Conservation (phyloP, 2,113 vertebrate species). For the Morone saxatilis region DNA sequence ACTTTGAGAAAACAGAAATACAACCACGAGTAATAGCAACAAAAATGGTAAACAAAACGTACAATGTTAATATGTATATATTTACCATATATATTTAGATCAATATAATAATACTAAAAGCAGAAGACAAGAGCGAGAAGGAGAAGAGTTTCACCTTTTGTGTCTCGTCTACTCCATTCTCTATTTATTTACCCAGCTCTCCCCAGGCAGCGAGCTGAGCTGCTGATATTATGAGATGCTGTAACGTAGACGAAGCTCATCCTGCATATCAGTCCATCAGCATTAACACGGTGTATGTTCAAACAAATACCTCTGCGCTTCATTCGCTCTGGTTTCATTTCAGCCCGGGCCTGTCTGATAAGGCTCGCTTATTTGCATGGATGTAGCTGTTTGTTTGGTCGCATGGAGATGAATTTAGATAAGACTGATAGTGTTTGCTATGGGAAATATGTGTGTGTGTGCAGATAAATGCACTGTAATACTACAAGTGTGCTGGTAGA, state of each 20-base stretch:
- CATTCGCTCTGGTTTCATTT: slow-evolving; percentile 40
- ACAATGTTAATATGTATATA: too few relatives aligned
- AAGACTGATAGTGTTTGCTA: slow-evolving; percentile 32
- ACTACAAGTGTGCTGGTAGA: neutral
- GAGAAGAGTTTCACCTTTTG: slow-evolving; percentile 23
- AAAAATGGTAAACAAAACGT: neutral
- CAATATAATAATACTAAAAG: neutral
- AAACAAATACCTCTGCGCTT: slow-evolving; percentile 55
- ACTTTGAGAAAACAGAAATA: too few relatives aligned
- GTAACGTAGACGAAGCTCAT: slow-evolving; percentile 49
- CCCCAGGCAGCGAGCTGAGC: slow-evolving; percentile 40
- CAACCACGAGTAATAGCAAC: too few relatives aligned
- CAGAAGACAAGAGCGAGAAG: neutral
- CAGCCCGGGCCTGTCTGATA: slow-evolving; percentile 47
- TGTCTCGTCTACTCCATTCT: neutral
- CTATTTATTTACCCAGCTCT: slow-evolving; percentile 44
- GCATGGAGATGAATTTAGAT: slow-evolving; percentile 24
- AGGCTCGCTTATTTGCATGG: slow-evolving; percentile 54
- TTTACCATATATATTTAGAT: neutral
- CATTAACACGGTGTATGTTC: slow-evolving; percentile 51
- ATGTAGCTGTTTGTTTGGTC: slow-evolving; percentile 52
- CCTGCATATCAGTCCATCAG: slow-evolving; percentile 62
- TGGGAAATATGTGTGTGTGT: neutral
- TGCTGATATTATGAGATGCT: slow-evolving; percentile 55
- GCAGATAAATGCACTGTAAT: slow-evolving; percentile 10